phyloP scores from a whole-genome alignment of 1,140 invertebrate species.

The Paralvinella palmiformis region DNA sequence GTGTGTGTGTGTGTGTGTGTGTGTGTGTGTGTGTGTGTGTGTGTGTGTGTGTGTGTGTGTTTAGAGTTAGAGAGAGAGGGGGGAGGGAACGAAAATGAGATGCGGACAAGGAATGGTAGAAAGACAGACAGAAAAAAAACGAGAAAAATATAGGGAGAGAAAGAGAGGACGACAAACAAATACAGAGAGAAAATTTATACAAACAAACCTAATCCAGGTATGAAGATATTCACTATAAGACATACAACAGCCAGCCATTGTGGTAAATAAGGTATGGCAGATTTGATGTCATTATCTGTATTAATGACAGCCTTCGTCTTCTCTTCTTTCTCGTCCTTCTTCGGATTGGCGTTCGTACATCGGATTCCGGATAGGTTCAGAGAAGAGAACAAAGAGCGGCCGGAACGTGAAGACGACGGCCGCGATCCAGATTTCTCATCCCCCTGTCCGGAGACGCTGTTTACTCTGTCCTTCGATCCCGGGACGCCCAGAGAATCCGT shows the following conservation, averaged over 20 bases:
- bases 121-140: neutral
- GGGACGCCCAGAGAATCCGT: too few species aligned
- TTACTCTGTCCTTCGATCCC: too few species aligned
- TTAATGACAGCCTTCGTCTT: slow-evolving; percentile 10
- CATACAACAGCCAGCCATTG: slow-evolving; percentile 76
- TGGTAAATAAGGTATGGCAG: slow-evolving; percentile 82
- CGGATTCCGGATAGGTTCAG: too few species aligned
- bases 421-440: too few species aligned
- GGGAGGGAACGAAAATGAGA: neutral
- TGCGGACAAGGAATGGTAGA: neutral
- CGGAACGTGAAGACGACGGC: too few species aligned
- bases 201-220: slow-evolving; percentile 73
- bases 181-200: neutral
- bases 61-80: neutral
- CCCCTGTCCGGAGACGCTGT: too few species aligned
- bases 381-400: too few species aligned
- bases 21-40: neutral
- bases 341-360: too few species aligned
- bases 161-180: neutral
- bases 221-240: slow-evolving; percentile 73
- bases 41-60: neutral
- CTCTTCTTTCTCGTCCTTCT: slow-evolving; percentile 1
- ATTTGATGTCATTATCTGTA: slow-evolving; percentile 73
- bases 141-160: neutral
- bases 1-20: too few species aligned